Conservation (phyloP, 35 echinoderm and acorn worm genomes). For the Lytechinus variegatus region DNA sequence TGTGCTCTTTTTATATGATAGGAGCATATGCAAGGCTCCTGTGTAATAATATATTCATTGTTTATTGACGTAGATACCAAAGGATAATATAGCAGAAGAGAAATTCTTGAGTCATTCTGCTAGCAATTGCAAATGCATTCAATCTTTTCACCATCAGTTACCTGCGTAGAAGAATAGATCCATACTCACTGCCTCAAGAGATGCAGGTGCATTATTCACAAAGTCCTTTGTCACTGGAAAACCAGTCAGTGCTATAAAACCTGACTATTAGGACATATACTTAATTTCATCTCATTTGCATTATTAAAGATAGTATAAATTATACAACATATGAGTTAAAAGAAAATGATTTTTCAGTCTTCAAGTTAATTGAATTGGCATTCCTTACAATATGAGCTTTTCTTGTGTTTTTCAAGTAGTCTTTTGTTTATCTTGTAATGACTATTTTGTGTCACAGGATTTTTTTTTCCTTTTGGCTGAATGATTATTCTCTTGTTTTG, state of each 20-base stretch:
- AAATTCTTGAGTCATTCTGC: neutral
- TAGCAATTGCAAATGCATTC: neutral
- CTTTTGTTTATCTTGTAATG: neutral
- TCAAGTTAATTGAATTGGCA: neutral
- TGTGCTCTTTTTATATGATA: neutral
- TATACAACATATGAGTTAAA: neutral
- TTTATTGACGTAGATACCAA: neutral
- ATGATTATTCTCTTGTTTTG: neutral
- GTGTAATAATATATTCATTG: neutral
- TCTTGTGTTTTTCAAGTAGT: neutral
- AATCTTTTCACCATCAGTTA: neutral
- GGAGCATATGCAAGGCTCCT: neutral
- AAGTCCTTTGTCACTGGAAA: neutral
- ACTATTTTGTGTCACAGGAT: neutral
- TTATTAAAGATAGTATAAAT: neutral
- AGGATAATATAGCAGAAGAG: neutral
- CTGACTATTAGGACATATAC: neutral
- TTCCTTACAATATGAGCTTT: neutral
- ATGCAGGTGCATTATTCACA: neutral
- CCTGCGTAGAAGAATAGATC: neutral
- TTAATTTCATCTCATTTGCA: neutral
- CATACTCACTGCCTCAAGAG: neutral
- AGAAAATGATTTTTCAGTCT: neutral
- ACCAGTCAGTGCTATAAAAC: neutral
- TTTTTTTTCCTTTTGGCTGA: neutral